Evolutionary conservation across 2,797 vertebrate genomes (phyloP), one percentile per base, ranked within the genome.

Genomic region (Miichthys miiuy): DNA sequence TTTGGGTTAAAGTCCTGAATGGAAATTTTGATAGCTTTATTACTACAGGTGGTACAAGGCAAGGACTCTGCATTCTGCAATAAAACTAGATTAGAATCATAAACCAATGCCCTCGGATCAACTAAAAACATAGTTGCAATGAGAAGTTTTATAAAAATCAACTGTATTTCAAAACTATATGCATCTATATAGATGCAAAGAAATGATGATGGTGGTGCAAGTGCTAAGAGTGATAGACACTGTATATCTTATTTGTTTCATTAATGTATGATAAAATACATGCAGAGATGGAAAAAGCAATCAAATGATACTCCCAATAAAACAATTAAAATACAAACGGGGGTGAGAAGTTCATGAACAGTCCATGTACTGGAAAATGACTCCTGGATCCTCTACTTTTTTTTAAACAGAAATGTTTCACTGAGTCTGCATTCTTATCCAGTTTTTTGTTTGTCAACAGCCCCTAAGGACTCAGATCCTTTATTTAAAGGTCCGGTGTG

Each of bases 1-100:
- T 86, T 74, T 84, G 56, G 79, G 51, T 68, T 79, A 82, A 83
- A 87, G 89, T 90, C 75, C 80, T 47, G 3, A 27, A 71, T 57
- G 61, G 70, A 78, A 86, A 87, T 20, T 72, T 65, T 66, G 3
- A 81, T 77, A 41, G 41, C 44, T 86, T 83, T 85, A 87, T 80
- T 60, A 72, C 69, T 73, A 81, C 66, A 76, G 21, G 25, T 0
- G 1, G 51, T 34, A 3, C 54, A 84, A 85, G 79, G 72, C 56
- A 50, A 68, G 7, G 57, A 1, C 44, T 75, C 48, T 57, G 12
- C 12, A 58, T 8, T 23, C 2, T 0, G 62, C 46, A 64, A 75
- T 81, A 75, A 79, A 82, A 4, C 14, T 30, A 54, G 68, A 82
- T 75, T 68, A 69, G 21, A 57, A 74, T 79, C 67, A 61, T 86